A percentile compares a stretch with the other conserved stretches of the same genome.
Conservation (phyloP, 2,113 vertebrate genomes). For the Sorex fumeus region DNA sequence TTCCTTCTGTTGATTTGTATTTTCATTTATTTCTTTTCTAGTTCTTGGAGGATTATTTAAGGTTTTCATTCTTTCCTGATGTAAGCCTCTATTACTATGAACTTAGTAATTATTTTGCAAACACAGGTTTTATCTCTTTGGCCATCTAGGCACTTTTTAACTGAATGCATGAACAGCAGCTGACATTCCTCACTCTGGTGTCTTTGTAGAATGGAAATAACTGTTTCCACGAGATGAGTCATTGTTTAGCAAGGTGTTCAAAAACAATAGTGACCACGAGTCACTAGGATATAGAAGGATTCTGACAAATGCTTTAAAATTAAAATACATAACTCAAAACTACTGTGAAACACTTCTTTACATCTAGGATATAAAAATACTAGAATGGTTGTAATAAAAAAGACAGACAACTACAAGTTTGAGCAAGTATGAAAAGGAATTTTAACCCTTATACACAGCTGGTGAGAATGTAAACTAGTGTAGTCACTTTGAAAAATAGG, state of each 20-base stretch:
- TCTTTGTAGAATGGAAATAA: not conserved
- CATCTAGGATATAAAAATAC: not conserved
- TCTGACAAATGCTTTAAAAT: conserved; percentile 14
- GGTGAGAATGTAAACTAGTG: too few relatives aligned
- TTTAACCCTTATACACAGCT: too few relatives aligned
- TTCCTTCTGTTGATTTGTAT: too few relatives aligned
- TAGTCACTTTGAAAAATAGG: too few relatives aligned
- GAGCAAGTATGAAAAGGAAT: not conserved
- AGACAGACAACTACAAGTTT: not conserved
- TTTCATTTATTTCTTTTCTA: too few relatives aligned
- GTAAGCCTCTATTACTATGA: too few relatives aligned
- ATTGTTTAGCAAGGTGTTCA: not conserved
- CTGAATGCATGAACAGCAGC: not conserved
- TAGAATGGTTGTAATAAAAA: not conserved
- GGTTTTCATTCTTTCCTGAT: too few relatives aligned
- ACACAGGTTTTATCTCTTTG: too few relatives aligned
- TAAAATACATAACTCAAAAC: conserved; percentile 35
- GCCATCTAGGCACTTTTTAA: not conserved
- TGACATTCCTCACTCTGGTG: not conserved
- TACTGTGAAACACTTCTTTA: not conserved
- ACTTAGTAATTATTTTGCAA: too few relatives aligned
- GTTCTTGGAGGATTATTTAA: too few relatives aligned
- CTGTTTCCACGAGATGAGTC: not conserved
- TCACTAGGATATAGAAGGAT: conserved; percentile 6
- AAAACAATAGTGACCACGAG: not conserved